A percentile compares a stretch with the other conserved stretches of the same genome.
Evolutionary conservation across 2,888 invertebrate species (phyloP).

Genomic region (Linyphia triangularis): DNA sequence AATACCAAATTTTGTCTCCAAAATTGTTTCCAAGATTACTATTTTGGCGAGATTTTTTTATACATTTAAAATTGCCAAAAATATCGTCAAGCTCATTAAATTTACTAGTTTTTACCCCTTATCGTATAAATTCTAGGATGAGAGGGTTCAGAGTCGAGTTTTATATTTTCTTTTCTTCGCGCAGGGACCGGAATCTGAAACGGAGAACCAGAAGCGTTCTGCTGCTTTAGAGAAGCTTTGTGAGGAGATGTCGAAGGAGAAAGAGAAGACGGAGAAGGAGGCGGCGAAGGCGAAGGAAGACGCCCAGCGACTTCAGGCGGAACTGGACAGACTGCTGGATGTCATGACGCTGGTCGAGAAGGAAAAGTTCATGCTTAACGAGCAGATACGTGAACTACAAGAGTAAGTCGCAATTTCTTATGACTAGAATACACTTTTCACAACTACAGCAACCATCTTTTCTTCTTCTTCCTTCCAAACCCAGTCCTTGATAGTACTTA

Average conservation of each 20-base stretch:
- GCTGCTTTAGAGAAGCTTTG: slow-evolving; percentile 76
- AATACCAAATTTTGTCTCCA: too few relatives aligned
- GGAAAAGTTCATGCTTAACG: slow-evolving; percentile 94
- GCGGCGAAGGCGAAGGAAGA: slow-evolving; percentile 89
- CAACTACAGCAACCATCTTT: too few relatives aligned
- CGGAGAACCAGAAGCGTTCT: slow-evolving; percentile 52
- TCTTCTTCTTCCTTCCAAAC: too few relatives aligned
- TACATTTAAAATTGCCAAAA: too few relatives aligned
- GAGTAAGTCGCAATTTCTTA: slow-evolving; percentile 84
- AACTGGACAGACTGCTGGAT: slow-evolving; percentile 92
- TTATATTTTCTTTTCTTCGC: neutral
- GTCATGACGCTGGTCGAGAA: slow-evolving; percentile 95
- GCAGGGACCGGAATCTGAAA: slow-evolving; percentile 24
- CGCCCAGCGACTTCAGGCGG: slow-evolving; percentile 89
- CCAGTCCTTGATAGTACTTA: too few relatives aligned
- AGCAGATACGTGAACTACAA: slow-evolving; percentile 93
- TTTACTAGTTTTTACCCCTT: too few relatives aligned
- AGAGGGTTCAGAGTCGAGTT: too few relatives aligned
- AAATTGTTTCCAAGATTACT: too few relatives aligned
- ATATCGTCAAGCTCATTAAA: too few relatives aligned
- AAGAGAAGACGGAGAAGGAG: slow-evolving; percentile 80
- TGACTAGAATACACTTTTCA: neutral
- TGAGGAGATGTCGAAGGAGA: slow-evolving; percentile 77
- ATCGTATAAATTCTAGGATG: too few relatives aligned
- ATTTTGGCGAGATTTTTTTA: too few relatives aligned